These are phyloP conservation scores for Mobula hypostoma DNA, from an alignment of 2,113 vertebrate species.

Conservation along the genomic window DNA sequence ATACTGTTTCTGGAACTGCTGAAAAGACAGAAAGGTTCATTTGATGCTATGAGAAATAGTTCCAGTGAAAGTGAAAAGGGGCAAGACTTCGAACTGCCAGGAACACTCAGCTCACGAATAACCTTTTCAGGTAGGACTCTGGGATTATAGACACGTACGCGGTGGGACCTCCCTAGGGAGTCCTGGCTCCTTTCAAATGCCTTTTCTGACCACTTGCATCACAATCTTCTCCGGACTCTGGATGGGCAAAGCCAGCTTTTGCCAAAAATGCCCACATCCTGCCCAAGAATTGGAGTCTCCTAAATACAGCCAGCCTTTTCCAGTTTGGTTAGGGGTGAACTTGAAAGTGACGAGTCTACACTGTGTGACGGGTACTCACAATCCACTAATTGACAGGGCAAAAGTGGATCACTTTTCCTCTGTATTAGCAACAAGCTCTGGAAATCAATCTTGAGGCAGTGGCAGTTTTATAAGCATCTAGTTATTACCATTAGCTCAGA, in stretches of 20 bases:
- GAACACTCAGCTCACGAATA: not conserved
- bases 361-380: conserved; percentile 14
- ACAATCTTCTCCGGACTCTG: not conserved
- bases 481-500: conserved; percentile 40
- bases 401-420: conserved; percentile 40
- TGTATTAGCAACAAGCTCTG: conserved; percentile 47
- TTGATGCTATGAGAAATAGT: not conserved
- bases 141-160: too few relatives aligned
- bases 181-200: not conserved
- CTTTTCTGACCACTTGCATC: not conserved
- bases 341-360: not conserved
- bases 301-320: not conserved
- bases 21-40: not conserved
- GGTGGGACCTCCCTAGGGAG: not conserved
- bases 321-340: not conserved
- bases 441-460: conserved; percentile 44
- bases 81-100: too few relatives aligned
- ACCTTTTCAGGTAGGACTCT: not conserved
- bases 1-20: not conserved
- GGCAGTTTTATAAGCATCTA: conserved; percentile 47
- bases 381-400: conserved; percentile 46
- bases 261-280: not conserved
- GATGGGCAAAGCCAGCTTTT: not conserved
- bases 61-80: too few relatives aligned
- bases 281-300: not conserved